Conservation (phyloP, 23 tunicate species). For the Clavelina lepadiformis region DNA sequence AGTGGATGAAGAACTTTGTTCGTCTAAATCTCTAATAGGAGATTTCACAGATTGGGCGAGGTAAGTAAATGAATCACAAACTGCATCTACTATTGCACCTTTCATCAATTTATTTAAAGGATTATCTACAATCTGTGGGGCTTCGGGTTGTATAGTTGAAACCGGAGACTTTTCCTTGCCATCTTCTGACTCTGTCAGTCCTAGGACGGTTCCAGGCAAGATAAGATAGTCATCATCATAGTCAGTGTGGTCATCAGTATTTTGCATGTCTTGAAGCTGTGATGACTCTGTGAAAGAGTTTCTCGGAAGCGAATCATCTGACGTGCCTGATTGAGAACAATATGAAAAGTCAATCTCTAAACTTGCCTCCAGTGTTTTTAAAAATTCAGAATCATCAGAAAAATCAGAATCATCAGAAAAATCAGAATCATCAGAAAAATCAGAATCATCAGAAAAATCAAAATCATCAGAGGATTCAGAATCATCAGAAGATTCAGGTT, state of each 20-base stretch:
- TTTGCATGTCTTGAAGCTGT: neutral
- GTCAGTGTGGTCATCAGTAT: conserved; percentile 1
- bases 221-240: conserved; percentile 44
- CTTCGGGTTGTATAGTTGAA: neutral
- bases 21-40: neutral
- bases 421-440: no score
- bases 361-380: conserved; percentile 59
- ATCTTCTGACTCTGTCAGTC: no score
- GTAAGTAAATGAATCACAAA: conserved; percentile 7
- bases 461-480: no score
- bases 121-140: no score
- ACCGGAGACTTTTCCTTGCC: neutral
- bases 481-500: no score
- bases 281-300: neutral
- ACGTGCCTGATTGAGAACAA: conserved; percentile 20
- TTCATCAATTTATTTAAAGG: conserved; percentile 1
- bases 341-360: conserved; percentile 38
- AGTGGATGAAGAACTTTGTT: conserved; percentile 12
- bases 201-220: conserved; percentile 8
- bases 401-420: no score
- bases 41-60: conserved; percentile 5
- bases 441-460: no score
- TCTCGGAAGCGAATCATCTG: neutral
- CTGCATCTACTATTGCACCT: conserved; percentile 6
- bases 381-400: conserved; percentile 42